Base-by-base conservation (phyloP, 2,888 invertebrate genomes). In the Crematogaster levior region DNA sequence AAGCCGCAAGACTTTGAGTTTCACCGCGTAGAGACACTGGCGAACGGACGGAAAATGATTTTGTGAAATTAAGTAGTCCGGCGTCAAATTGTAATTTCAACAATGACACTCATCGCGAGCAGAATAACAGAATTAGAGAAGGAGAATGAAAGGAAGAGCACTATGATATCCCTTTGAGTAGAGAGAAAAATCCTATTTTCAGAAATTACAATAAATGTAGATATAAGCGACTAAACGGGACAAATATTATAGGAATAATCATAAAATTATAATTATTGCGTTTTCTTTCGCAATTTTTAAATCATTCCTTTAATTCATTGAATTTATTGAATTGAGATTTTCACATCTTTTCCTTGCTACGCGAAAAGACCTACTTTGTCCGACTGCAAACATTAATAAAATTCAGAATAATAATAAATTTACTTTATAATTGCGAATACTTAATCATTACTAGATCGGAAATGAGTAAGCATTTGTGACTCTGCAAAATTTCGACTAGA, bases 41-140 rank as follows among this genome's bases (percentile, higher is more conserved):
- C 43, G 43, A 56, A 21, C 18, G 43, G 43, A 60, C 10, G 40
- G 48, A 27, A 70, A 73, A 48, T 74, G 30, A 80, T 74, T 70
- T 58, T 24, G 46, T 43, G 43, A 4, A 48, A 24, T 40, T 37
- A 40, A 77, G 34, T 34, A 48, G 34, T 15, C 15, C 30, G 34
- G 21, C 34, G 66, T 82, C 58, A 61, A 82, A 82, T 37, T 60
- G 40, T 68, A 61, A 60, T 30, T 51, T 43, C 12, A 37, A 85
- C 53, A 68, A 81, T 85, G 73, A 73, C 58, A 43, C 65, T 83
- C 60, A 75, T 63, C 40, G 65, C 30, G 18, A 15, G n/a, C 15
- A 27, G n/a, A 60, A 21, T 27, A 51, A 48, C 48, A 58, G 51
- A 83, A 81, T 48, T 46, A 6, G 10, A 43, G 7, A 12, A 30